A percentile compares a stretch with the other conserved stretches of the same genome.
Evolutionary conservation across 2,113 vertebrate species (phyloP).

Genomic region (Halcyon senegalensis): DNA sequence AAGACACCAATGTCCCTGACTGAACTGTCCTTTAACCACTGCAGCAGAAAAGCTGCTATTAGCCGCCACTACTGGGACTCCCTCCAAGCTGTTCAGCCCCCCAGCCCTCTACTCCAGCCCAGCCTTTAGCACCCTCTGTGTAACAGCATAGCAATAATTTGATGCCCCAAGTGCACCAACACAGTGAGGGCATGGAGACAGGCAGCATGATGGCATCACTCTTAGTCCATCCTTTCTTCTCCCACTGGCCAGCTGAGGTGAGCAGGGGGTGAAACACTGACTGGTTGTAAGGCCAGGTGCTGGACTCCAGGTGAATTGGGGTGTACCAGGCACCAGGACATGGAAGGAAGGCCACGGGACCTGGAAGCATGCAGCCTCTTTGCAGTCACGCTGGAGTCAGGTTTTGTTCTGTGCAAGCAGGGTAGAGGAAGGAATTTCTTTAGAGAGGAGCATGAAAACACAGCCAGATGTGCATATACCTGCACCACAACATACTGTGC

Average conservation of each 20-base stretch:
- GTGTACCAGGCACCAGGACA: background rate
- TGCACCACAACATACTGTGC: background rate
- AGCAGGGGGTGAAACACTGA: background rate
- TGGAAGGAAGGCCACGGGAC: background rate
- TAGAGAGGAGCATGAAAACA: background rate
- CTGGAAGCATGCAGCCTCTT: background rate
- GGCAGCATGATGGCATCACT: background rate
- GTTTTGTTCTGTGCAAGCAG: background rate
- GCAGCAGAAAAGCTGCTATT: background rate
- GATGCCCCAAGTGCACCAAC: rapidly evolving
- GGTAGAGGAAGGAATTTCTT: background rate
- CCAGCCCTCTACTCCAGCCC: background rate
- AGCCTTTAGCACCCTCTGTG: background rate
- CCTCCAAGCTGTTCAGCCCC: background rate
- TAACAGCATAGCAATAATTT: background rate
- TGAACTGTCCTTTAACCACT: background rate
- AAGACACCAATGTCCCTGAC: background rate
- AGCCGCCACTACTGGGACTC: too few species aligned
- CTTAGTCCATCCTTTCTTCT: background rate
- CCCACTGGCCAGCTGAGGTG: rapidly evolving
- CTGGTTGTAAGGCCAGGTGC: background rate
- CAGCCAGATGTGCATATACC: rapidly evolving
- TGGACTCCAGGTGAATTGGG: background rate
- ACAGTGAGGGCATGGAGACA: rapidly evolving
- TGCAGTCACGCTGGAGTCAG: background rate